Evolutionary conservation across 92 coral and sea anemone genomes (phyloP), one percentile per base, ranked within the genome.

Genomic region (Umimayanthus chanpuru): DNA sequence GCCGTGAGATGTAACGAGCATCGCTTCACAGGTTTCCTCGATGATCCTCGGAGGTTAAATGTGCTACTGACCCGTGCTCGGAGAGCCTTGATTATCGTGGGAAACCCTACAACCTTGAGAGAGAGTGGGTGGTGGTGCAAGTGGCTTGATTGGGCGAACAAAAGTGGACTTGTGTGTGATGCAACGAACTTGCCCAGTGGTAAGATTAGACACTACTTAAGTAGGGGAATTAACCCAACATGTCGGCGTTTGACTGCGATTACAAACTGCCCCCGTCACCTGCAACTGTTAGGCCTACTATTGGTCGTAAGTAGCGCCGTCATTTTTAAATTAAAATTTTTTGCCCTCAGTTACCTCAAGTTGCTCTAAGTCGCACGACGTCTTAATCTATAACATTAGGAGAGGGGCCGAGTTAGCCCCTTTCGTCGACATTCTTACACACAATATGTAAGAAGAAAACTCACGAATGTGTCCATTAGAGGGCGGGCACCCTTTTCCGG

Each of bases 1-100:
- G 97, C 97, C 65, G 97, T 94, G 85, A 92, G 97, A 43, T 94
- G 95, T 14, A 94, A 93, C 89, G 97, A 92, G 41, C 95, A 89
- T 88, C 82, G 92, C 66, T 88, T 32, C 61, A 89, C 91, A 18
- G 97, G 97, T 21, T 94, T 94, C 86, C 91, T 94, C 20, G 93
- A 94, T 53, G 97, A 94, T 85, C 92, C 85, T 38, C 81, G 89
- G 26, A 90, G 97, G 64, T 93, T 94, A 89, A 94, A 94, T 29
- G 97, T 94, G 21, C 85, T 94, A 32, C 86, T 94, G 85, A 94
- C 97, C n/a, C 91, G 97, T 58, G 97, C 97, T 29, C 89, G 95
- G 30, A 85, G 95, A 91, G 97, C 95, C 25, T 77, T 94, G 86
- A 90, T 94, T 10, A 90, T 94, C 12, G 88, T 94, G 73, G 97